phyloP scores from a whole-genome alignment of 2,113 vertebrate genomes.

The Scopus umbretta region DNA sequence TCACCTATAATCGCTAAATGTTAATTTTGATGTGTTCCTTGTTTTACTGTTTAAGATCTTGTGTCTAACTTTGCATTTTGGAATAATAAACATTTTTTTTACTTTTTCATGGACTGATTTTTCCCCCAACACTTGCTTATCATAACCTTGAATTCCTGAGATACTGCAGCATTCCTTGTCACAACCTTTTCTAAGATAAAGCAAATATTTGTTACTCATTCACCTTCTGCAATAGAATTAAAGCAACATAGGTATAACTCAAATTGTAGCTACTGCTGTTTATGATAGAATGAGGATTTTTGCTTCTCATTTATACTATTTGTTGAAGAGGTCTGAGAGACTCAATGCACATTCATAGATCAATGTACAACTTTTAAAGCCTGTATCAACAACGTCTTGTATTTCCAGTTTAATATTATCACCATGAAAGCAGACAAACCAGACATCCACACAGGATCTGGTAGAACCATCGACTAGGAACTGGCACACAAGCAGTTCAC shows the following conservation, averaged over 20 bases:
- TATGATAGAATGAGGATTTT: not conserved
- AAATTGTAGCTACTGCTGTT: not conserved
- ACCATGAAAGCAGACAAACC: not conserved
- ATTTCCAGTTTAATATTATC: conserved; percentile 40
- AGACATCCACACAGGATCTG: not conserved
- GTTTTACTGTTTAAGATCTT: not conserved
- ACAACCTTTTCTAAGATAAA: not conserved
- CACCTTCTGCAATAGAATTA: not conserved
- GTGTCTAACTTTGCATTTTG: not conserved
- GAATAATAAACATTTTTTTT: not conserved
- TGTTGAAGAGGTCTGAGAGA: not conserved
- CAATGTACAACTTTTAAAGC: not conserved
- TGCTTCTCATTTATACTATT: not conserved
- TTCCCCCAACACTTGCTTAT: not conserved
- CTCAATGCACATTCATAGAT: not conserved
- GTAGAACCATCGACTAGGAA: not conserved
- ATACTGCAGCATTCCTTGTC: not conserved
- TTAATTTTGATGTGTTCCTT: not conserved
- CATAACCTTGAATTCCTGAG: not conserved
- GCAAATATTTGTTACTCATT: not conserved
- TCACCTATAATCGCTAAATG: not conserved
- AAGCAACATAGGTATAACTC: not conserved
- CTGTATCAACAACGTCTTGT: conserved; percentile 10
- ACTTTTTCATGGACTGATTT: not conserved
- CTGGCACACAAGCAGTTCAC: not conserved